A percentile compares a stretch with the other conserved stretches of the same genome.
Conservation (phyloP, 2,113 vertebrate genomes). For the Apeltes quadracus region DNA sequence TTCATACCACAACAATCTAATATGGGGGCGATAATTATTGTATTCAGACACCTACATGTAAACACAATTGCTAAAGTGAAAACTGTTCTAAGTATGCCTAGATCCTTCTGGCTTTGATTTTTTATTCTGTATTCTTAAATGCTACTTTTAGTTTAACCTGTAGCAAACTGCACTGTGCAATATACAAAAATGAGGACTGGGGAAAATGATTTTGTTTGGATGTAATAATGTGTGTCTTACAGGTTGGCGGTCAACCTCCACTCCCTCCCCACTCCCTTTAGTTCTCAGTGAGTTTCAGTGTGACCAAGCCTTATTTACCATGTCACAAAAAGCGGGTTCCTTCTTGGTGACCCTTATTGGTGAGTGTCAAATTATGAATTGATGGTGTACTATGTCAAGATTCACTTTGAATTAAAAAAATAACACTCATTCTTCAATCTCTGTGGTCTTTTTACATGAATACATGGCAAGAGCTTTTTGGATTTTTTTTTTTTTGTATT, state of each 20-base stretch:
- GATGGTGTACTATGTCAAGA: slow-evolving; percentile 99
- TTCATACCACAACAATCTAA: slow-evolving; percentile 87
- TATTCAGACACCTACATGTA: slow-evolving; percentile 87
- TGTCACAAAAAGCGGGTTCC: slow-evolving; percentile 99
- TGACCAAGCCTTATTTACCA: slow-evolving; percentile 99
- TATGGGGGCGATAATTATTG: slow-evolving; percentile 81
- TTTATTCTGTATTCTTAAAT: slow-evolving; percentile 84
- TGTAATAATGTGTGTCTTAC: slow-evolving; percentile 91
- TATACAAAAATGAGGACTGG: slow-evolving; percentile 98
- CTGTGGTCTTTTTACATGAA: slow-evolving; percentile 36
- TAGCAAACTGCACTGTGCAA: slow-evolving; percentile 99
- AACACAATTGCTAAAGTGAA: slow-evolving; percentile 87
- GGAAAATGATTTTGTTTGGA: slow-evolving; percentile 91
- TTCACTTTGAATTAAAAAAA: slow-evolving; percentile 99
- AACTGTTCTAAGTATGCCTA: slow-evolving; percentile 90
- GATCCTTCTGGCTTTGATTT: slow-evolving; percentile 88
- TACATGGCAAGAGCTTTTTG: too few species aligned
- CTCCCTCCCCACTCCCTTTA: slow-evolving; percentile 75
- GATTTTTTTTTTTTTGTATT: too few species aligned
- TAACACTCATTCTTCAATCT: slow-evolving; percentile 92
- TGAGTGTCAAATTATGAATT: slow-evolving; percentile 99
- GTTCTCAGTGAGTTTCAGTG: slow-evolving; percentile 99
- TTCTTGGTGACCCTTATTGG: slow-evolving; percentile 99
- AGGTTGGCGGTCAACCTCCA: slow-evolving; percentile 91
- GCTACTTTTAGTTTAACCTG: slow-evolving; percentile 99